These are phyloP conservation scores for Dasysyrphus tricinctus DNA, from an alignment of 2,888 invertebrate genomes.

Conservation along the genomic window DNA sequence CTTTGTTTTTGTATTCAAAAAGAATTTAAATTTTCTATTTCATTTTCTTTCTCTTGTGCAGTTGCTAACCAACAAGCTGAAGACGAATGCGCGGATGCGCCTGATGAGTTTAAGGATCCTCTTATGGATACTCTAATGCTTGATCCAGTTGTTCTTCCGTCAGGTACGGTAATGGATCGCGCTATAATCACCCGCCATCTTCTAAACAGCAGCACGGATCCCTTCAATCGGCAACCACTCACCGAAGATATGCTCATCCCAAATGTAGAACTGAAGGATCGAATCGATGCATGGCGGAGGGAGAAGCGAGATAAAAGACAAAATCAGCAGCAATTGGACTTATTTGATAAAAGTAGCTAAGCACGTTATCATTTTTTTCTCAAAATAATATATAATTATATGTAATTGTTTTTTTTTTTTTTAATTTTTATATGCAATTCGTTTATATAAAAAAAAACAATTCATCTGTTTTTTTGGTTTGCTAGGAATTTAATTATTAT, in stretches of 20 bases:
- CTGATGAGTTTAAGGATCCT: constrained; percentile 98
- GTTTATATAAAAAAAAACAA: constrained; percentile 51
- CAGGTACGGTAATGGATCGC: constrained; percentile 96
- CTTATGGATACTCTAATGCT: constrained; percentile 99
- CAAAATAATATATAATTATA: constrained; percentile 48
- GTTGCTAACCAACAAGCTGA: constrained; percentile 93
- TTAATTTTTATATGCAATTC: constrained; percentile 61
- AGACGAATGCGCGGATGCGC: constrained; percentile 97
- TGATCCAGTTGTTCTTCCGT: constrained; percentile 96
- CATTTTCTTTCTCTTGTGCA: constrained; percentile 67
- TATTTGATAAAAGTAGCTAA: constrained; percentile 82
- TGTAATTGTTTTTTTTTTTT: constrained; percentile 33
- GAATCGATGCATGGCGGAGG: constrained; percentile 94
- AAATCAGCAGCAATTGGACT: constrained; percentile 78
- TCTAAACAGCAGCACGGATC: constrained; percentile 98
- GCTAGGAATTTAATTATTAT: constrained; percentile 59
- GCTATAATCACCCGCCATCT: constrained; percentile 96
- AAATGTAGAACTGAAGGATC: constrained; percentile 93
- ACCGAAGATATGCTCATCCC: constrained; percentile 96
- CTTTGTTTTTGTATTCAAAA: not conserved
- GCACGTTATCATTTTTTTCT: constrained; percentile 61
- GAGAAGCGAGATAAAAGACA: constrained; percentile 86
- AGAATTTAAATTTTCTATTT: not conserved
- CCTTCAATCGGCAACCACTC: constrained; percentile 97
- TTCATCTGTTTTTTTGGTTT: constrained; percentile 49